Evolutionary conservation across 2,113 vertebrate genomes (phyloP).

Genomic region (Nicator chloris): DNA sequence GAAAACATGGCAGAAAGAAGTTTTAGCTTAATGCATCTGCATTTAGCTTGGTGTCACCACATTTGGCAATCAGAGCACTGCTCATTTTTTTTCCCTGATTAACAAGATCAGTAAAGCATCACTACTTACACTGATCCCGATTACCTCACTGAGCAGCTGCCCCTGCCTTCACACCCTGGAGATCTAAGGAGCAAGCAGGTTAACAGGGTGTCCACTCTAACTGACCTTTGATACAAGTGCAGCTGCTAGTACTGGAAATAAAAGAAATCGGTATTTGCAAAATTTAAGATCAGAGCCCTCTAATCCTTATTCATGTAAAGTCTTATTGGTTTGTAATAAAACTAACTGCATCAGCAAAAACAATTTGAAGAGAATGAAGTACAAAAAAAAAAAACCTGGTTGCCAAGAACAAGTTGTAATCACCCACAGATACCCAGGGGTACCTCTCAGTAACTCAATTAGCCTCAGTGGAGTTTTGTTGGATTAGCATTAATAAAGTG

Average conservation of each 20-base stretch:
- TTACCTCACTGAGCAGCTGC: not conserved
- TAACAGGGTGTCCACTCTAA: not conserved
- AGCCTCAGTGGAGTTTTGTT: not conserved
- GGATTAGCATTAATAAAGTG: conserved; percentile 49
- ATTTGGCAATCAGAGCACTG: not conserved
- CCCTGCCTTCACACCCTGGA: not conserved
- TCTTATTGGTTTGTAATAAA: not conserved
- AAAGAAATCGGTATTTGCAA: not conserved
- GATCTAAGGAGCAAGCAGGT: not conserved
- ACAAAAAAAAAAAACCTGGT: not conserved
- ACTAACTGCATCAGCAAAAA: conserved; percentile 17
- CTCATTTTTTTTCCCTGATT: not conserved
- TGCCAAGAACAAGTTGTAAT: conserved; percentile 20
- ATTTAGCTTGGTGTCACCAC: not conserved
- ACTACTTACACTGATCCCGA: not conserved
- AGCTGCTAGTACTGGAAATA: not conserved
- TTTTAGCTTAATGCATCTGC: not conserved
- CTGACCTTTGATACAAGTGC: not conserved
- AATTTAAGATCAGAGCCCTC: conserved; percentile 8
- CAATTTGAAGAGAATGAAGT: not conserved
- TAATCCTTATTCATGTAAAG: not conserved
- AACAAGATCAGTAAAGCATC: not conserved
- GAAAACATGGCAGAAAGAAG: not conserved
- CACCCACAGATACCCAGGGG: not conserved
- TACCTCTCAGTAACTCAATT: conserved; percentile 36